Conservation (phyloP, 2,113 vertebrate species). For the Raja brachyura region DNA sequence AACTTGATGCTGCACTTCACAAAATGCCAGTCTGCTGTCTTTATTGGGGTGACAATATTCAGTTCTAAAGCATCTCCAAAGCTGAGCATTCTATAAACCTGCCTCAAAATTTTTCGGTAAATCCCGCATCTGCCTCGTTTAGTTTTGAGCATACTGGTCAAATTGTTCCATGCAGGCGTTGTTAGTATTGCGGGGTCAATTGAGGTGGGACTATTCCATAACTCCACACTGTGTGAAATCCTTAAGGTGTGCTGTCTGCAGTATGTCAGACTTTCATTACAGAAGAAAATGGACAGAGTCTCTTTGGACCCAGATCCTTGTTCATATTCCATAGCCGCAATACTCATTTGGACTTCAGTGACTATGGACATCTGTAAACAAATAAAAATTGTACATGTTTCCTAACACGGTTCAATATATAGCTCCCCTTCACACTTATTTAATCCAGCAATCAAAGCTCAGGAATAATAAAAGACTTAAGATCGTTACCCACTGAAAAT, state of each 20-base stretch:
- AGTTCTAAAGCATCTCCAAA: too few relatives aligned
- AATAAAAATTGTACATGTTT: background rate
- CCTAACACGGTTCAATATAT: too few relatives aligned
- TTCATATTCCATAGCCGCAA: background rate
- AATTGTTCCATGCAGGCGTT: background rate
- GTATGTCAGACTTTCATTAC: background rate
- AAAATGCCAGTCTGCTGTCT: too few relatives aligned
- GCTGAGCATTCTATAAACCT: too few relatives aligned
- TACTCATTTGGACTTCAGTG: background rate
- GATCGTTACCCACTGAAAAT: background rate
- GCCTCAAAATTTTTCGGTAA: background rate
- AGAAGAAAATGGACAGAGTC: background rate
- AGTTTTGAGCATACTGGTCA: too few relatives aligned
- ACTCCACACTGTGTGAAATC: background rate
- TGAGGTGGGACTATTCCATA: background rate
- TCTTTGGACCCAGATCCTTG: background rate
- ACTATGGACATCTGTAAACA: background rate
- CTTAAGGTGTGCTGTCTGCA: background rate
- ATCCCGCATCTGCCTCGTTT: background rate
- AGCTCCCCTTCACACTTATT: too few relatives aligned
- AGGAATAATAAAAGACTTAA: too few relatives aligned
- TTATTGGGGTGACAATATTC: too few relatives aligned
- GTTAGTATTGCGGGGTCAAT: background rate
- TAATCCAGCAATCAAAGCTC: too few relatives aligned
- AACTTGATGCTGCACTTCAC: background rate